Evolutionary conservation across 2,113 vertebrate species (phyloP).

Genomic region (Urocynchramus pylzowi): DNA sequence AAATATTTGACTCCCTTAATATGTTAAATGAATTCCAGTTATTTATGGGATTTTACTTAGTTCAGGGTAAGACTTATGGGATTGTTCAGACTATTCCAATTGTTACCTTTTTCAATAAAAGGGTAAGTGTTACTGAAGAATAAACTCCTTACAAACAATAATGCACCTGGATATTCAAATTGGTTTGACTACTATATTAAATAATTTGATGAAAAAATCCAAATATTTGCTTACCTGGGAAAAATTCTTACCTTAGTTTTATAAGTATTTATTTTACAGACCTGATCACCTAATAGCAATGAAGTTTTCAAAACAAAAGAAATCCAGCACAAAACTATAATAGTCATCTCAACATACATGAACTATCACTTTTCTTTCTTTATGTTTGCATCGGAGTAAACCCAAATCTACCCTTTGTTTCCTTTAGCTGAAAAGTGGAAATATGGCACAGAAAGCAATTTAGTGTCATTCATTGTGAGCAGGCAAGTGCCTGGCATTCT

Average conservation of each 20-base stretch:
- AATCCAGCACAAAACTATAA: background rate
- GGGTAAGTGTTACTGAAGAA: background rate
- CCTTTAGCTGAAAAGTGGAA: background rate
- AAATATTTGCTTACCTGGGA: background rate
- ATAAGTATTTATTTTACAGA: background rate
- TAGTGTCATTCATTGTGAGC: background rate
- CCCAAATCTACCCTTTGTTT: background rate
- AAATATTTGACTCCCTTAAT: constrained; percentile 51
- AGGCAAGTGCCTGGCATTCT: background rate
- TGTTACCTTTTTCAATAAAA: background rate
- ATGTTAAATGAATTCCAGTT: constrained; percentile 57
- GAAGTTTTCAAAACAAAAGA: background rate
- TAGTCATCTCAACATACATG: background rate
- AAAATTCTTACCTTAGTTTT: background rate
- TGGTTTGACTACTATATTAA: background rate
- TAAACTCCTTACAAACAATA: background rate
- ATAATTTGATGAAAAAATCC: background rate
- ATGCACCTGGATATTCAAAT: background rate
- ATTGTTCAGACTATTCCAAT: background rate
- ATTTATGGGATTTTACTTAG: constrained; percentile 58
- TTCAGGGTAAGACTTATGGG: background rate
- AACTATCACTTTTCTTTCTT: background rate
- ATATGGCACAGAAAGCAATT: background rate
- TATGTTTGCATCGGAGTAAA: background rate
- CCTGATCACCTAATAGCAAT: background rate